Percentiles rank a stretch among this genome's conserved stretches.
Conservation (phyloP, 2,888 invertebrate species). For the Perizoma flavofasciatum region DNA sequence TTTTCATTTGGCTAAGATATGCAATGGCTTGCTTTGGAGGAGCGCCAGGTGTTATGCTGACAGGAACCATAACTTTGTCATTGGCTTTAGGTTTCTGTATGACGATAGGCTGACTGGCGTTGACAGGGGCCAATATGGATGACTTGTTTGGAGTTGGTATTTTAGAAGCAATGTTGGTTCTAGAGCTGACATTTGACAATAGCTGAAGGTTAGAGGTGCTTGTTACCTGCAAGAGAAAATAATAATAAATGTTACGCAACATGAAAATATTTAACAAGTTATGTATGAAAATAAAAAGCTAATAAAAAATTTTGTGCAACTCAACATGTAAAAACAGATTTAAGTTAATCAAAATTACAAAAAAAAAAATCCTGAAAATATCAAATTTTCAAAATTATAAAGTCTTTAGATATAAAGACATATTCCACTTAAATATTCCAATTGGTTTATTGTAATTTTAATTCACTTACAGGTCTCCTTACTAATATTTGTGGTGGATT, state of each 20-base stretch:
- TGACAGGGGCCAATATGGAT: conserved; percentile 70
- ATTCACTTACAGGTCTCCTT: conserved; percentile 77
- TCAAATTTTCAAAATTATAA: conserved; percentile 9
- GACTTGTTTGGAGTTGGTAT: conserved; percentile 63
- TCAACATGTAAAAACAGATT: conserved; percentile 15
- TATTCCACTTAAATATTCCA: conserved; percentile 9
- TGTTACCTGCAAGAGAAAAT: conserved; percentile 64
- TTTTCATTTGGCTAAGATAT: conserved; percentile 83
- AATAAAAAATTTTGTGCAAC: neutral
- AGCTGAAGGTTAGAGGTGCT: conserved; percentile 73
- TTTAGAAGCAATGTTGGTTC: conserved; percentile 75
- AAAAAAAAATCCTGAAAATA: conserved; percentile 20
- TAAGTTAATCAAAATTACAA: conserved; percentile 31
- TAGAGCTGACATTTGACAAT: conserved; percentile 70
- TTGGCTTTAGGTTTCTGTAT: conserved; percentile 81
- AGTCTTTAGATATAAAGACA: neutral
- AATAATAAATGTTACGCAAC: neutral
- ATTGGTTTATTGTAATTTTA: conserved; percentile 39
- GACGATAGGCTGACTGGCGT: conserved; percentile 79
- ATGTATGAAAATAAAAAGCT: neutral
- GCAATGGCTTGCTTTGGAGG: conserved; percentile 78
- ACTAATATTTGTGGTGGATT: conserved; percentile 81
- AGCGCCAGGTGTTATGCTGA: conserved; percentile 68
- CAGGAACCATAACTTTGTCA: conserved; percentile 79
- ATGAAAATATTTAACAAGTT: neutral